phyloP scores from a whole-genome alignment of 2,113 vertebrate genomes.

The Noturus placidus region DNA sequence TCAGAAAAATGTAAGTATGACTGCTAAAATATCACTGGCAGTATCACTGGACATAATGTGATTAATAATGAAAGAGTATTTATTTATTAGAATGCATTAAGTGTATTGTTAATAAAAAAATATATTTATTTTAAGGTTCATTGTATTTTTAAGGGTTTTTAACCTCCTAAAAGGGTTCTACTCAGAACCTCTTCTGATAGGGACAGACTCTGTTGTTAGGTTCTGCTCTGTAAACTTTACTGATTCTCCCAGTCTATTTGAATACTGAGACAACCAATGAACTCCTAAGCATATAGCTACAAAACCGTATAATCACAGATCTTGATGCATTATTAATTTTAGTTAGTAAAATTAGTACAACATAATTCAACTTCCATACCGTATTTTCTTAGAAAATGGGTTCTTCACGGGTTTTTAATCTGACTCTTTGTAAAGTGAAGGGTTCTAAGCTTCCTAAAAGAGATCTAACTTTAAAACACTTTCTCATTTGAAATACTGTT shows the following conservation, averaged over 20 bases:
- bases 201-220: neutral
- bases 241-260: too few relatives aligned
- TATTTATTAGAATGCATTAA: neutral
- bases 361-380: neutral
- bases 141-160: neutral
- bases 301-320: neutral
- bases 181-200: neutral
- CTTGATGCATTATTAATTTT: slow-evolving; percentile 24
- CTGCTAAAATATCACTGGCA: neutral
- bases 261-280: neutral
- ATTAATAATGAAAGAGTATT: neutral
- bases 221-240: neutral
- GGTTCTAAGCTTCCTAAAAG: neutral
- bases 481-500: neutral
- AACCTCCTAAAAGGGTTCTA: neutral
- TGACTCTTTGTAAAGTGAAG: neutral
- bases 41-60: neutral
- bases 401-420: neutral
- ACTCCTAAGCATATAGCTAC: too few relatives aligned
- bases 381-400: neutral
- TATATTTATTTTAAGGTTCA: neutral
- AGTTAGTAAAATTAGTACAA: neutral
- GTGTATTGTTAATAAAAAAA: neutral
- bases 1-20: neutral
- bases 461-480: neutral